Evolutionary conservation across 2,113 vertebrate genomes (phyloP).

Genomic region (Sebastes fasciatus): DNA sequence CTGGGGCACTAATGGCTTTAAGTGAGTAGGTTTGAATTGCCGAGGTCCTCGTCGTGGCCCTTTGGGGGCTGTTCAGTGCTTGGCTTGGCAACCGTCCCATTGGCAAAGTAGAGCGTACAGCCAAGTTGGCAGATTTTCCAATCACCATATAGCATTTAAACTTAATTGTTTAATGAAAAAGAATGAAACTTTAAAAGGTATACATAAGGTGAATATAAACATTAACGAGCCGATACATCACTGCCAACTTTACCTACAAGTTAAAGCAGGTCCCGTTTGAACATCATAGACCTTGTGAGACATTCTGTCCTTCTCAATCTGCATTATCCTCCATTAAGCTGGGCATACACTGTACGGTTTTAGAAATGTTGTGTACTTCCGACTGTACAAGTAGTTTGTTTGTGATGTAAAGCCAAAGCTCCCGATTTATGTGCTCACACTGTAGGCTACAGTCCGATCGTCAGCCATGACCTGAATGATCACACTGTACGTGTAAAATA

Average conservation of each 20-base stretch:
- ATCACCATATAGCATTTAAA: constrained; percentile 33
- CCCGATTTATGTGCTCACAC: no score
- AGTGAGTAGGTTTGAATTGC: constrained; percentile 80
- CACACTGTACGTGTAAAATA: no score
- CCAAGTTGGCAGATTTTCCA: constrained; percentile 44
- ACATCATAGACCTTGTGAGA: not conserved
- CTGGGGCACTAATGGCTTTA: constrained; percentile 82
- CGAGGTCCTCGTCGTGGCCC: constrained; percentile 70
- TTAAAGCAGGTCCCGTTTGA: not conserved
- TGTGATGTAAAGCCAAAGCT: no score
- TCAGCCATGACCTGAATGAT: no score
- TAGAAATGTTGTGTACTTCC: no score
- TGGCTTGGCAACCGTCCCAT: constrained; percentile 56
- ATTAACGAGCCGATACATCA: not conserved
- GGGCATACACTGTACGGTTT: no score
- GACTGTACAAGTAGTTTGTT: no score
- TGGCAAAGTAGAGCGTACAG: constrained; percentile 52
- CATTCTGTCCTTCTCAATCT: not conserved
- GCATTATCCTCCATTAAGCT: not conserved
- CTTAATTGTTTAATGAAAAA: constrained; percentile 29
- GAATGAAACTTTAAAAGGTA: not conserved
- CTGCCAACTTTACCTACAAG: not conserved
- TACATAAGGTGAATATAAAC: not conserved
- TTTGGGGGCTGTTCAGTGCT: constrained; percentile 54
- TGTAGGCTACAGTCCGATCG: no score